Percentiles rank a stretch among this genome's conserved stretches.
These are phyloP conservation scores for Gadus chalcogrammus DNA, from an alignment of 2,113 vertebrate genomes.

Conservation along the genomic window DNA sequence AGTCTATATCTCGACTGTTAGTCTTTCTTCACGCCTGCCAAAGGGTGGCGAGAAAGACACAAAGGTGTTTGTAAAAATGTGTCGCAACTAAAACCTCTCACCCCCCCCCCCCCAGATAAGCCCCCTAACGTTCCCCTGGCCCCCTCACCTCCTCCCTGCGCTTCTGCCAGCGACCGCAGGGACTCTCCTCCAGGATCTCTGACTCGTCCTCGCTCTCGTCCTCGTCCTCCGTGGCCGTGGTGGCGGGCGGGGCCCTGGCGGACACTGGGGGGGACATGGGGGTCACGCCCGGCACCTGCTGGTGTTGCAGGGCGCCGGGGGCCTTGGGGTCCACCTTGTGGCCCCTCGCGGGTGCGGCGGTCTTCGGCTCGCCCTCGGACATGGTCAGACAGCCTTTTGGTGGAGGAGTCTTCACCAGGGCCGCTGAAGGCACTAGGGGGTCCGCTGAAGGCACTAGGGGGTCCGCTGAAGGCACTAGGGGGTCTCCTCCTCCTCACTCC, in stretches of 20 bases:
- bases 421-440: constrained; percentile 23
- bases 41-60: background rate
- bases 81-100: background rate
- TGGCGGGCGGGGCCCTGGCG: constrained; percentile 65
- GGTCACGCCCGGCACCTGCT: constrained; percentile 64
- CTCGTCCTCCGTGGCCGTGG: constrained; percentile 74
- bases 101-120: constrained; percentile 34
- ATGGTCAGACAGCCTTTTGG: constrained; percentile 29
- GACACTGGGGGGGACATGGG: constrained; percentile 80
- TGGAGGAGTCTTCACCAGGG: background rate
- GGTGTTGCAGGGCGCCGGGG: background rate
- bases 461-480: constrained; percentile 14
- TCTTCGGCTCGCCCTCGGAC: constrained; percentile 53
- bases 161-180: constrained; percentile 88
- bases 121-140: constrained; percentile 69
- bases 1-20: too few species aligned
- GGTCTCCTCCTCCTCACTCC: constrained; percentile 6
- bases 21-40: background rate
- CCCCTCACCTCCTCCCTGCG: constrained; percentile 83
- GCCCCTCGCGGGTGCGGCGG: constrained; percentile 31
- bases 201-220: constrained; percentile 90
- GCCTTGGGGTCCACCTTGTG: constrained; percentile 35
- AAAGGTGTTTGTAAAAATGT: background rate
- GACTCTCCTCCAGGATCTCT: constrained; percentile 87
- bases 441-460: constrained; percentile 13